A percentile compares a stretch with the other conserved stretches of the same genome.
phyloP scores from a whole-genome alignment of 2,888 invertebrate genomes.

The Frankliniella intonsa region DNA sequence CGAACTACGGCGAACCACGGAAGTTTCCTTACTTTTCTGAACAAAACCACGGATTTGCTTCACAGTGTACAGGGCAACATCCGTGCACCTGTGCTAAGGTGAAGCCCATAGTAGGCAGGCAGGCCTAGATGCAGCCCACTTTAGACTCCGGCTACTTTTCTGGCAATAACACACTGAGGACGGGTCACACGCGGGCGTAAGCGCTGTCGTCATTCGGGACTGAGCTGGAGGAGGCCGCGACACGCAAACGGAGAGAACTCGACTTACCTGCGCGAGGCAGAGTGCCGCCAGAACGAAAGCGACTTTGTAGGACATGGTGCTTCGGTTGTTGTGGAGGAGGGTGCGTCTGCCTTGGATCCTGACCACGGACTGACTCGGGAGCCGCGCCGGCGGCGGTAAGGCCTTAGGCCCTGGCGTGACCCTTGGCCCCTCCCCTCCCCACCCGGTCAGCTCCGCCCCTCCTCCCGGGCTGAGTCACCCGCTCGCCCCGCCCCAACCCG shows the following conservation, averaged over 20 bases:
- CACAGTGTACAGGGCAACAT: too few relatives aligned
- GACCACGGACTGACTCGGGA: constrained; percentile 17
- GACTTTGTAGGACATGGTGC: not conserved
- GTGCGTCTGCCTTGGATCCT: not conserved
- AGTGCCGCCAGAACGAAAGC: not conserved
- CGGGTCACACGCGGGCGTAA: too few relatives aligned
- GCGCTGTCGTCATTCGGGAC: too few relatives aligned
- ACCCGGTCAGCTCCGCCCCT: not conserved
- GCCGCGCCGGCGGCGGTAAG: not conserved
- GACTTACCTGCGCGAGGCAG: constrained; percentile 20
- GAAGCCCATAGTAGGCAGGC: too few relatives aligned
- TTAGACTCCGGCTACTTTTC: too few relatives aligned
- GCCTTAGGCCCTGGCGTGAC: not conserved
- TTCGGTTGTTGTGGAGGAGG: not conserved
- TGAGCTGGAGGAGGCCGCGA: too few relatives aligned
- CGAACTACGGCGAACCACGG: too few relatives aligned
- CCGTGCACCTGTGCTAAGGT: too few relatives aligned
- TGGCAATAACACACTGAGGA: too few relatives aligned
- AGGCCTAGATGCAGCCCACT: too few relatives aligned
- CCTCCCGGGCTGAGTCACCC: not conserved
- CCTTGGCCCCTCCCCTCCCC: not conserved
- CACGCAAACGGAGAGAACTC: not conserved
- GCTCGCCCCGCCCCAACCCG: not conserved
- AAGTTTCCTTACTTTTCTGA: too few relatives aligned
- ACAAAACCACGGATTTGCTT: too few relatives aligned